Evolutionary conservation across 2,888 invertebrate species (phyloP), one percentile per base, ranked within the genome.

Genomic region (Tiliacea aurago): DNA sequence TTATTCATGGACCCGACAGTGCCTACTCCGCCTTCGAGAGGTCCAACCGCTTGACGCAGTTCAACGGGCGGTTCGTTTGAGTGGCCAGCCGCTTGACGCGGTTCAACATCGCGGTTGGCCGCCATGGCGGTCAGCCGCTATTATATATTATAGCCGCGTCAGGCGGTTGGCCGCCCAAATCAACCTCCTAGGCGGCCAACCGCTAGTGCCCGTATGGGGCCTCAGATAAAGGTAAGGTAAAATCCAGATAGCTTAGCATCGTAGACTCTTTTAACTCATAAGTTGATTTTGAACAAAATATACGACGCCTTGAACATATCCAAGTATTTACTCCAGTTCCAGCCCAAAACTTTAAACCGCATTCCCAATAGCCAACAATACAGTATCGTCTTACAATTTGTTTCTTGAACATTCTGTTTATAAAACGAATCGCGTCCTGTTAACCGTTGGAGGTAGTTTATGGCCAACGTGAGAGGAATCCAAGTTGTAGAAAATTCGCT

Each of bases 361-460:
- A 47, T 68, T 64, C 18, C 61, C 59, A 68, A 68, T 64, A 37
- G 55, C 49, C 43, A 64, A 72, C 64, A 80, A 76, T 70, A 68
- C 69, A 49, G 67, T 82, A 82, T 76, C 70, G 59, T 65, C 74
- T 83, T 69, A 76, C 78, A 80, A 81, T 88, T 87, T 81, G 86
- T 84, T 80, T 83, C 75, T 68, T 63, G 80, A 86, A 80, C 84
- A 74, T 83, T 87, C 91, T 91, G 90, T 93, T 93, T 91, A 90
- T 81, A 91, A 93, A 90, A 87, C 92, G 83, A 83, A 81, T 84
- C 91, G 93, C 93, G 93, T 93, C 86, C 90, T 86, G 86, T 91
- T 93, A 91, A 93, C 93, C 91, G 92, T 91, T 90, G 88, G 88
- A 90, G 91, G 92, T 93, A 94, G 94, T 94, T 95, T 94, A 95